Base-by-base conservation (phyloP, 2,888 invertebrate genomes). In the Cremastinae sp. region DNA sequence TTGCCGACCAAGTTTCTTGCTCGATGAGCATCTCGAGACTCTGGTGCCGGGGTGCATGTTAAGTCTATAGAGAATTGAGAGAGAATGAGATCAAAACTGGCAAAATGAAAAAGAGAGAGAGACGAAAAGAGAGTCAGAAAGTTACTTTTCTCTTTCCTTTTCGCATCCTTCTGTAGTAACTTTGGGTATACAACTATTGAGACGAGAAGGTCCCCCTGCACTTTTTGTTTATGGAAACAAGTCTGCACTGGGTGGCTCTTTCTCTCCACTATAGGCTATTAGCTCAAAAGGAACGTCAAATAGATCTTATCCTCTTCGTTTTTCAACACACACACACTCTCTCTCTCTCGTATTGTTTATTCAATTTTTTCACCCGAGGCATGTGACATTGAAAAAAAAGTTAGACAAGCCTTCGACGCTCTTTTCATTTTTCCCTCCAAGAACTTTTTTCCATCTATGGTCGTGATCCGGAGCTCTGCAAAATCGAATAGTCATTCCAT, bases 401-500 rank as follows among this genome's bases (percentile, higher is more conserved):
- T 28, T 14, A 12, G 35, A 39, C 37, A 28, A 65, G 39, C 39
- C 39, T 51, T 28, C 28, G 28, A 28, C 28, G 28, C 2, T 28
- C 28, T 28, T 51, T 51, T 14, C n/a, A n/a, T 14, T 41, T 73
- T 72, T 47, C 18, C 8, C 16, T 0, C 5, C 12, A 9, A 47
- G 47, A 47, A 1, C 12, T 45, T n/a, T 45, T 41, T n/a, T 28
- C 22, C 9, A 0, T 16, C 41, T 8, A 0, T 7, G 28, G 43
- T 16, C 12, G 1, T n/a, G 43, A 65, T 71, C 55, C 58, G 64
- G 59, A 78, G 68, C 65, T 35, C 56, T 18, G 75, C 78, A 84
- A 81, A 80, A 78, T 77, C 78, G 76, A 53, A 79, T 75, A 82
- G 81, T 81, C 82, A 81, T 82, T 83, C 76, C 75, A 69, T 59